phyloP scores from a whole-genome alignment of 2,797 vertebrate species.

The Margarornis squamiger region DNA sequence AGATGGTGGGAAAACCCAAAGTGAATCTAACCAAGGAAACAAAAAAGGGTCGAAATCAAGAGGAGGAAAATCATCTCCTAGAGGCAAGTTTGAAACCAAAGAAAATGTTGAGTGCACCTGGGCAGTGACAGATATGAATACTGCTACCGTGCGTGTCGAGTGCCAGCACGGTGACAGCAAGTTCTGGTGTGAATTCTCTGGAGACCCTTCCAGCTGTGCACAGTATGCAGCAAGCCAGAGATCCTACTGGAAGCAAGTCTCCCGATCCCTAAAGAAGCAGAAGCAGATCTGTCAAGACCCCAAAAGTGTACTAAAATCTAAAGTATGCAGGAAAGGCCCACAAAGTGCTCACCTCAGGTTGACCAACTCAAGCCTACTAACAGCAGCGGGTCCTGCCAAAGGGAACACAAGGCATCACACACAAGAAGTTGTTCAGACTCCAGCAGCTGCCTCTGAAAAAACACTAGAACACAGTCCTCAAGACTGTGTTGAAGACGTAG shows the following conservation, averaged over 20 bases:
- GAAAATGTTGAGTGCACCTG: conserved; percentile 85
- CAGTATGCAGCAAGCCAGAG: conserved; percentile 68
- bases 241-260: conserved; percentile 88
- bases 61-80: conserved; percentile 43
- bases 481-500: conserved; percentile 76
- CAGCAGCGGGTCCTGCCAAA: neutral
- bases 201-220: conserved; percentile 78
- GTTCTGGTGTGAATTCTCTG: conserved; percentile 83
- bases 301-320: conserved; percentile 76
- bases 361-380: conserved; percentile 29
- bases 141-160: conserved; percentile 63
- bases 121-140: conserved; percentile 63
- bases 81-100: conserved; percentile 80
- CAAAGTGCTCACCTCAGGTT: conserved; percentile 82
- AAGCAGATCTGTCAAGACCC: conserved; percentile 81
- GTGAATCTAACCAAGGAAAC: neutral
- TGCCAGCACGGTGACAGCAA: conserved; percentile 71
- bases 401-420: neutral
- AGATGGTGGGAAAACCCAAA: neutral
- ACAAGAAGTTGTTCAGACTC: neutral
- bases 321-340: conserved; percentile 81
- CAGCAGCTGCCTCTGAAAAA: neutral
- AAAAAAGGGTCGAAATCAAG: conserved; percentile 32
- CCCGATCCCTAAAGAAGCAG: conserved; percentile 80
- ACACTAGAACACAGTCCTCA: neutral